These are phyloP conservation scores for Mormoops blainvillei DNA, from an alignment of 2,113 vertebrate genomes.

Conservation along the genomic window DNA sequence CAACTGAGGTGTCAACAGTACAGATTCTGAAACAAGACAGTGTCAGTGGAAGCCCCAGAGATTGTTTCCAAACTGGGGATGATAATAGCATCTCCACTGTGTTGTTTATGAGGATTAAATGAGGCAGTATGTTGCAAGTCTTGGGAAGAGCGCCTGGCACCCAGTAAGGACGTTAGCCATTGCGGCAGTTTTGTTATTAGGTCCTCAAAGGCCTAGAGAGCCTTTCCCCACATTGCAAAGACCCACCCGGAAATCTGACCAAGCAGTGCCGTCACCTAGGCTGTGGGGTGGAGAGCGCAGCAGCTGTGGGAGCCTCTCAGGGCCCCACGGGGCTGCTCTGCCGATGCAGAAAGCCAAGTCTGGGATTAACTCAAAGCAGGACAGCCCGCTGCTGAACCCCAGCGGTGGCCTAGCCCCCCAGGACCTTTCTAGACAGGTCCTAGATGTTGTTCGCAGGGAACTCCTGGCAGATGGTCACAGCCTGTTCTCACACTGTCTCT, in stretches of 20 bases:
- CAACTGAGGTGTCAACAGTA: not conserved
- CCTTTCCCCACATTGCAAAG: not conserved
- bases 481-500: not conserved
- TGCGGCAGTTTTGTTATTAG: not conserved
- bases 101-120: not conserved
- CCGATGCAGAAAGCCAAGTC: not conserved
- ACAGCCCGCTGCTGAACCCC: not conserved
- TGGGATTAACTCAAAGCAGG: not conserved
- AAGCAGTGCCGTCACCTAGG: not conserved
- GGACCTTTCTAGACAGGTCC: not conserved
- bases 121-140: not conserved
- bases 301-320: not conserved
- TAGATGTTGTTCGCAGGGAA: not conserved
- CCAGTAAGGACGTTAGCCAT: not conserved
- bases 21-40: not conserved
- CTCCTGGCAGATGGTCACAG: not conserved
- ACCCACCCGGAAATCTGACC: not conserved
- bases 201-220: not conserved
- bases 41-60: not conserved
- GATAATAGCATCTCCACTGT: not conserved
- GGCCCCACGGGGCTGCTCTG: not conserved
- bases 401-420: not conserved
- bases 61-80: not conserved
- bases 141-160: not conserved
- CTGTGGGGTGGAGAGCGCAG: fast-evolving